Evolutionary conservation across 2,888 invertebrate species (phyloP).

Genomic region (Chalcis sispes): DNA sequence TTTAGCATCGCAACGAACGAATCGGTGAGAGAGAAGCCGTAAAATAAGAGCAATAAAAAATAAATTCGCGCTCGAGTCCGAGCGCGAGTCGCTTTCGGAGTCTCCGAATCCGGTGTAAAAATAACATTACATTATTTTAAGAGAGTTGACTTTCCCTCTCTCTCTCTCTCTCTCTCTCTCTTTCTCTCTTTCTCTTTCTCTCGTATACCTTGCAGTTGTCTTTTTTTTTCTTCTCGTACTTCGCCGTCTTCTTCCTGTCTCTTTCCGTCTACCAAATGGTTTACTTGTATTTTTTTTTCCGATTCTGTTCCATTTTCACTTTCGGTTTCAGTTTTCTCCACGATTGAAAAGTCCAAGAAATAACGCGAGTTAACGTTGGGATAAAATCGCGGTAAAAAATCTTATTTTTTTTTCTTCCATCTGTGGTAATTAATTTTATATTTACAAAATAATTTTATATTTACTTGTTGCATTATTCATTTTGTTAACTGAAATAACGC

Average conservation of each 20-base stretch:
- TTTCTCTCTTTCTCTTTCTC: constrained; percentile 6
- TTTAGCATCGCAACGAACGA: too few relatives aligned
- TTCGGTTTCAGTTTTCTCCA: background rate
- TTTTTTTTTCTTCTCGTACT: background rate
- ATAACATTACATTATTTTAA: constrained; percentile 57
- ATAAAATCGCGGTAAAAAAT: too few relatives aligned
- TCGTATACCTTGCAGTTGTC: background rate
- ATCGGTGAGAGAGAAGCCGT: too few relatives aligned
- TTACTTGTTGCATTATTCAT: too few relatives aligned
- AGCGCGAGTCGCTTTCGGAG: background rate
- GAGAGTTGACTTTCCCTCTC: constrained; percentile 36
- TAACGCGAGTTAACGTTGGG: too few relatives aligned
- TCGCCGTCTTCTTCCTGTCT: constrained; percentile 23
- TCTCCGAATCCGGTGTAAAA: constrained; percentile 54
- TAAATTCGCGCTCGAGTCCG: constrained; percentile 28
- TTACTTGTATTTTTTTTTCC: background rate
- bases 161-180: constrained; percentile 19
- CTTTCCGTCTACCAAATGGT: constrained; percentile 25
- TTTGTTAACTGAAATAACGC: too few relatives aligned
- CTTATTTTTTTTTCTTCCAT: too few relatives aligned
- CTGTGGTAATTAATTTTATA: too few relatives aligned
- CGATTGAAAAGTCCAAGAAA: background rate
- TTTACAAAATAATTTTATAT: too few relatives aligned
- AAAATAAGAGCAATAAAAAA: constrained; percentile 36
- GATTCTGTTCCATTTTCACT: background rate